phyloP scores from a whole-genome alignment of 2,888 invertebrate species.

The Arctia plantaginis region DNA sequence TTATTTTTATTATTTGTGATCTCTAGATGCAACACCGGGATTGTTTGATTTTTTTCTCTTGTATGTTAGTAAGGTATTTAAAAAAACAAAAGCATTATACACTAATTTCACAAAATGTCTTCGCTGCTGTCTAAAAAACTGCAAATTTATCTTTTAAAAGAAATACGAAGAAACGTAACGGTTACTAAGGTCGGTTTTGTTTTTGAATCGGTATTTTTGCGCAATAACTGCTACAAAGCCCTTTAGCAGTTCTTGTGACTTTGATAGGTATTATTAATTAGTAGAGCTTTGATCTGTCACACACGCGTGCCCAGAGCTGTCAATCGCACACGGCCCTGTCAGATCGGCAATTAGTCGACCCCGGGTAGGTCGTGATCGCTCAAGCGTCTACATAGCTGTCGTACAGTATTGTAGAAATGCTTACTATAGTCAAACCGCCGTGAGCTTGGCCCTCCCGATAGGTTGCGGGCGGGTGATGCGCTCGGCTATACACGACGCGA shows the following conservation, averaged over 20 bases:
- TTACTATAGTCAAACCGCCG: too few relatives aligned
- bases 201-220: slow-evolving; percentile 4
- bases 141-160: too few relatives aligned
- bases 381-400: neutral
- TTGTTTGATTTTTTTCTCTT: too few relatives aligned
- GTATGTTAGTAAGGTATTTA: too few relatives aligned
- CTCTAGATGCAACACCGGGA: too few relatives aligned
- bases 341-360: slow-evolving; percentile 66
- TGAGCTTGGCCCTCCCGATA: too few relatives aligned
- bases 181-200: neutral
- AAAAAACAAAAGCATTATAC: too few relatives aligned
- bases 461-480: too few relatives aligned
- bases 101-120: neutral
- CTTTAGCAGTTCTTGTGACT: slow-evolving; percentile 25
- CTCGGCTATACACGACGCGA: too few relatives aligned
- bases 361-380: slow-evolving; percentile 29
- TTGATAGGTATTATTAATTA: slow-evolving; percentile 68
- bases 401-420: neutral
- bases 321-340: slow-evolving; percentile 66
- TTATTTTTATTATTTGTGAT: too few relatives aligned
- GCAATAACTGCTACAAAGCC: neutral
- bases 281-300: slow-evolving; percentile 64
- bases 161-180: neutral
- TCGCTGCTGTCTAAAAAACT: neutral
- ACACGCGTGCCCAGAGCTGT: slow-evolving; percentile 63